Base-by-base conservation (phyloP, 2,113 vertebrate species). In the Chrysochloris asiatica region DNA sequence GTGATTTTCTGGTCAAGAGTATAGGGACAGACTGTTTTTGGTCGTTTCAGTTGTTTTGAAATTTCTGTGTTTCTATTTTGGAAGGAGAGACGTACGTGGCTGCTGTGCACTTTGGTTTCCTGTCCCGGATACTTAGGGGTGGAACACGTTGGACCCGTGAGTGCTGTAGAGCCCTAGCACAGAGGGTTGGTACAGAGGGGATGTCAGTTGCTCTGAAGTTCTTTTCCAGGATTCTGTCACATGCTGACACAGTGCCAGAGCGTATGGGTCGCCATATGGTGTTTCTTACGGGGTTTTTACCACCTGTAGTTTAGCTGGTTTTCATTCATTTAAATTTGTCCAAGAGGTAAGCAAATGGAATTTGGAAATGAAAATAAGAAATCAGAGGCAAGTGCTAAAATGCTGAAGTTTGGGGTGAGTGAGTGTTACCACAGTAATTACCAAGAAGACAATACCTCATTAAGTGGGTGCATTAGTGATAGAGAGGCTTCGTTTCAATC, bases 251-350 rank as follows among this genome's bases (percentile, higher is more conserved):
- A 1, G 56, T 92, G 97, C 97, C 98, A 96, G 67, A 96, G 94
- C 97, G 97, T 95, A 97, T 96, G 97, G 97, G 13, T 67, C 75
- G 76, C 96, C 97, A 97, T 96, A 96, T 97, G 97, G 95, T 41
- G 21, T 77, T 93, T 30, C 93, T 93, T 65, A 61, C 85, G 95
- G 96, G 50, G 93, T 94, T 95, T 85, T 89, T 81, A 59, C 95
- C 97, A 97, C 97, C 96, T 97, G 96, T 87, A 94, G 93, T 91
- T 72, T 56, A 92, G 83, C 89, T 95, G 96, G 77, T 96, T 97
- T 96, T 88, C 94, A 91, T 91, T 93, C 92, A n/a, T 82, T 96
- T 93, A 86, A 75, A 86, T 95, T 86, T 92, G 63, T 97, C 89
- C 86, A 83, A 91, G 95, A 97, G 93, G 92, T 87, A 97, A 97